Evolutionary conservation across 2,888 invertebrate species (phyloP), one percentile per base, ranked within the genome.

Genomic region (Psococerastis gibbosa): DNA sequence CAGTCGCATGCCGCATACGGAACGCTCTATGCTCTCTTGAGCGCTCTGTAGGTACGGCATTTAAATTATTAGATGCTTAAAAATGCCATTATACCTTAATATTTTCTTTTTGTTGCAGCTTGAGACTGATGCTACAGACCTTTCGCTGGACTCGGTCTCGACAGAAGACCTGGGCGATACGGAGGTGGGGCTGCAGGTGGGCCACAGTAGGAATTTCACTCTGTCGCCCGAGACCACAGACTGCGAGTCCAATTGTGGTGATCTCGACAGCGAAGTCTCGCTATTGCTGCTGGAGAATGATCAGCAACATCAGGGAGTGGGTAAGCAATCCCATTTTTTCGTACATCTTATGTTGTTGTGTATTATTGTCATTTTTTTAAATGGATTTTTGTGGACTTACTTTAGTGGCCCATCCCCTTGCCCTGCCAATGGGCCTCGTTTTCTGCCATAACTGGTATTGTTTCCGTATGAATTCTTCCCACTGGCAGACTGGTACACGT

Each of bases 181-280:
- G 20, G 71, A 71, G 56, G 70, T 71, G 13, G 71, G 71, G 20
- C 57, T 71, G 42, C 70, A 72, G 59, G 73, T 73, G 41, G 73
- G 77, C 35, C 77, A 78, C 57, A 78, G 79, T 53, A 72, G 82
- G 38, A 85, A 85, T 60, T 88, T 88, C 62, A 84, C 87, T 18
- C 71, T 89, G 47, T 89, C 89, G 32, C 87, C 89, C 4, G 91
- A 89, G 65, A 84, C 85, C 47, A 91, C 88, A 46, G 91, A 91
- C 64, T 87, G 84, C 59, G 89, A 87, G 63, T 85, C 84, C 49
- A 82, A 83, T 59, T 78, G 77, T 56, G 76, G 76, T n/a, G 85
- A 85, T 58, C 69, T 84, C 54, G 84, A 85, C 61, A 88, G 83
- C 60, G 80, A 87, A 61, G 75, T 81, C 51, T 81, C 81, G 38